Evolutionary conservation across 2,888 invertebrate species (phyloP).

Genomic region (Automeris io): DNA sequence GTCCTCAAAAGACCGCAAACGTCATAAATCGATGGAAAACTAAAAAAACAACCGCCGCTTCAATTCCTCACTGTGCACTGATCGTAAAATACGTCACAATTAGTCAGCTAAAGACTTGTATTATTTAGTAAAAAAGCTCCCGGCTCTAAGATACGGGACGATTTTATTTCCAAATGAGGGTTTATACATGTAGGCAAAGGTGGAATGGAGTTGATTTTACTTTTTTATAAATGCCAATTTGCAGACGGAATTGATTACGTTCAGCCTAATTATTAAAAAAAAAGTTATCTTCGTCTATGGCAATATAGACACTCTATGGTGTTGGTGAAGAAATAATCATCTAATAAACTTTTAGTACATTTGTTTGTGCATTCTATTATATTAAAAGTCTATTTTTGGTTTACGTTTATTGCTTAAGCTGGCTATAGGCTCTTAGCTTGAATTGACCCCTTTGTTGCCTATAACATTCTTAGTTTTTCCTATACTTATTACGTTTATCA

Average conservation of each 20-base stretch:
- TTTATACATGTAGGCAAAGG: slow-evolving; percentile 33
- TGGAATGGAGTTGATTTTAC: slow-evolving; percentile 25
- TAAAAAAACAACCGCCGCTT: slow-evolving; percentile 62
- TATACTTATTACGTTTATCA: too few relatives aligned
- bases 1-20: slow-evolving; percentile 41
- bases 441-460: too few relatives aligned
- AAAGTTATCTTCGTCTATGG: not conserved
- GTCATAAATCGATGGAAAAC: slow-evolving; percentile 54
- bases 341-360: too few relatives aligned
- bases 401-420: too few relatives aligned
- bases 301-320: not conserved
- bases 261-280: slow-evolving; percentile 8
- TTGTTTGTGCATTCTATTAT: too few relatives aligned
- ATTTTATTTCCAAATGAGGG: slow-evolving; percentile 52
- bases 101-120: slow-evolving; percentile 55
- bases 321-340: too few relatives aligned
- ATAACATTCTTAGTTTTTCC: too few relatives aligned
- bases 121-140: slow-evolving; percentile 49
- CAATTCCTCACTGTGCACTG: slow-evolving; percentile 48
- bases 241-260: slow-evolving; percentile 9
- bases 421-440: too few relatives aligned
- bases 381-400: too few relatives aligned
- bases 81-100: slow-evolving; percentile 70
- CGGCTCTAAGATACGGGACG: slow-evolving; percentile 35
- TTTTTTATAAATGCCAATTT: slow-evolving; percentile 16